Base-by-base conservation (phyloP, 2,888 invertebrate species). In the Hydrotaea diabolus region DNA sequence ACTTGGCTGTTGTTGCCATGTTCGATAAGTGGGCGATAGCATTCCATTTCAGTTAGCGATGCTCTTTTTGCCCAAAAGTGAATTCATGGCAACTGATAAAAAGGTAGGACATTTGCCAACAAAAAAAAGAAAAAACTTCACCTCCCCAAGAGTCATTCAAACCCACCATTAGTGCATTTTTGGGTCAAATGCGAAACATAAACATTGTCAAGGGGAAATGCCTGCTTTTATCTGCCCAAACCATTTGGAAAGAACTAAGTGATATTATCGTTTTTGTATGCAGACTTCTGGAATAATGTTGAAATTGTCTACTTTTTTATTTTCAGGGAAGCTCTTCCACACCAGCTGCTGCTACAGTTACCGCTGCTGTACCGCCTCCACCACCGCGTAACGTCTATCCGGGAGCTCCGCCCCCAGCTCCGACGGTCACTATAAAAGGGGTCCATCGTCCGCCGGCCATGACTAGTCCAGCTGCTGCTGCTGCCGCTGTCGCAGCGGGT, bases 391-490 rank as follows among this genome's bases (percentile, higher is more conserved):
- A 90, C 88, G 90, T 91, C 85, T 92, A 90, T 87, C 92, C 92
- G 88, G 92, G 92, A 89, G 91, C 92, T 89, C 91, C 92, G 89
- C 91, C 92, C 87, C 92, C 91, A 89, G 90, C 92, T 88, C 90
- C 92, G 88, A 88, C 90, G 88, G 90, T 91, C 87, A 90, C 92
- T 88, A 89, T 92, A 82, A 92, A 92, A 90, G 92, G 92, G 90
- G 90, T 90, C 88, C 92, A 91, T 87, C 90, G 92, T 89, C 91
- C 92, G 89, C 91, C 92, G 90, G 91, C 92, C 88, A 93, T 93
- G 92, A 92, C 91, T 88, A 93, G 92, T 90, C 92, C 92, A 89
- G 92, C 92, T 88, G 92, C 92, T 89, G 92, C 88, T 90, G 92
- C 89, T 92, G 92, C 92, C 88, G 92, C 92, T 89, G 92, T 92